Base-by-base conservation (phyloP, 2,888 invertebrate genomes). In the Euzophera pinguis region DNA sequence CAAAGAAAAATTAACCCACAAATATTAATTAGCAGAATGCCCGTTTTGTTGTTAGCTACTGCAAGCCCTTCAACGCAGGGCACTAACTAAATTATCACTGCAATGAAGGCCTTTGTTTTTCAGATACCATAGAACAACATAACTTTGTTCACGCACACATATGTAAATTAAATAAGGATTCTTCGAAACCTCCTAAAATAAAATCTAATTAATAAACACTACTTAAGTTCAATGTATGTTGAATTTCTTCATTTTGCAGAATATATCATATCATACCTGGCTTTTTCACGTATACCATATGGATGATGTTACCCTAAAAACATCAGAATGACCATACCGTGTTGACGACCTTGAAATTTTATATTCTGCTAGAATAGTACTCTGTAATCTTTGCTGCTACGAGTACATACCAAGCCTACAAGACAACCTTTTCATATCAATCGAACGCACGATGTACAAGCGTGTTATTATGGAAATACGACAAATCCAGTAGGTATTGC, bases 401-500 rank as follows among this genome's bases (percentile, higher is more conserved):
- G n/a, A n/a, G n/a, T n/a, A n/a, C n/a, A n/a, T n/a, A n/a, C n/a
- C n/a, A n/a, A n/a, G n/a, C n/a, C n/a, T n/a, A n/a, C n/a, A n/a
- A 14, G 13, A 13, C 59, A 72, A 66, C 66, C 70, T 64, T 73
- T 76, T 74, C 76, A 73, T 77, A 78, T 76, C 77, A 75, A 79
- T 69, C 64, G 71, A 69, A 64, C 63, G 67, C 56, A 55, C 62
- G 61, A 58, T 62, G 67, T 6, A 39, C 7, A 29, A 27, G 32
- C 32, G 16, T 45, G 45, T 45, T 84, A 78, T 84, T 84, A 83
- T 84, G 82, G 81, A 82, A 84, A 84, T 79, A 82, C 68, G 75
- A 71, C 69, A 73, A 65, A 71, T 71, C 22, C 22, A 55, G 60
- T 54, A 56, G 51, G 22, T 22, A 54, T n/a, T n/a, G 52, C 57